Base-by-base conservation (phyloP, 2,113 vertebrate species). In the Archocentrus centrarchus region DNA sequence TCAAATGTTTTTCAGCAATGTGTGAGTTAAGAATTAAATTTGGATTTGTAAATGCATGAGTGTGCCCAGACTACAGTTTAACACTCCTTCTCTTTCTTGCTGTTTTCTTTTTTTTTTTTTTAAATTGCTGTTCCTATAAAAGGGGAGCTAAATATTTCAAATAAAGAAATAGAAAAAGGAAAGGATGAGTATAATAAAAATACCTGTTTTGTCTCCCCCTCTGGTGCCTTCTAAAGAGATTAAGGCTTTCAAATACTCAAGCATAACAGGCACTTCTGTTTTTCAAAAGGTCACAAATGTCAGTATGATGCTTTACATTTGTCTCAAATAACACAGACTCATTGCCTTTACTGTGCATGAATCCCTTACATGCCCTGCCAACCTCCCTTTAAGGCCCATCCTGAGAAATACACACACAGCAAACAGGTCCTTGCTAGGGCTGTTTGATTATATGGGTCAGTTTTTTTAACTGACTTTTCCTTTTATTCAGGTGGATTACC, bases 301-400 rank as follows among this genome's bases (percentile, higher is more conserved):
- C 3, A 0, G 10, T 27, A 47, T 2, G 44, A 47, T 68, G 24
- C 4, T 27, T 68, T 47, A 27, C 47, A 27, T 47, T 47, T 68
- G 0, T 47, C 22, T 47, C 44, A 66, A 24, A 24, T 24, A 68
- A 68, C 22, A 47, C 2, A 66, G 44, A 44, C 22, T 47, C 39
- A 6, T 47, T 68, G 22, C 8, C 14, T 44, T 66, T 44, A 44
- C 8, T 68, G 17, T 27, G 47, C 22, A 68, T 17, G 0, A 47
- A 11, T 47, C 3, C 0, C 7, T 68, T 66, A 9, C 22, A 1
- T 68, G n/a, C 63, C 14, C 0, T 68, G 7, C 62, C 2, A 41
- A 37, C 35, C 7, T 35, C 62, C 22, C n/a, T 22, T 22, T 22
- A 64, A 64, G 20, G 62, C 35, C 37, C 22, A 24, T n/a, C 22